phyloP scores from a whole-genome alignment of 2,113 vertebrate species.

The Acanthisitta chloris region DNA sequence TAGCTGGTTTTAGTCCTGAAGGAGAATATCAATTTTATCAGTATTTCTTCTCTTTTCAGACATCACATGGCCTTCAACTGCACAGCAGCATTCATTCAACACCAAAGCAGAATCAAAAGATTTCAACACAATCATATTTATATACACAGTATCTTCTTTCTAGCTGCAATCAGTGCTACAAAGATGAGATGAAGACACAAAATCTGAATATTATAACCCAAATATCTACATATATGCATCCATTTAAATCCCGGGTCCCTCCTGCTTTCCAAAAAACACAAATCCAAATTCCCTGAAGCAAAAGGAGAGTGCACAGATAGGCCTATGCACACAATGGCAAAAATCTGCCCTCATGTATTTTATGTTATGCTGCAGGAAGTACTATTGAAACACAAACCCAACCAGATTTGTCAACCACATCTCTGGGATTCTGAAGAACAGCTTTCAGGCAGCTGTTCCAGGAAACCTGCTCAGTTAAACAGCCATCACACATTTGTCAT shows the following conservation, averaged over 20 bases:
- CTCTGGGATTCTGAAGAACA: neutral
- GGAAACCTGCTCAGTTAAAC: neutral
- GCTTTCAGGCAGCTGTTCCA: neutral
- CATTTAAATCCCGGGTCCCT: neutral
- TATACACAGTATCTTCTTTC: neutral
- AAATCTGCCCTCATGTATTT: neutral
- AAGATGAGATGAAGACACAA: neutral
- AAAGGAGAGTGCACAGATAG: neutral
- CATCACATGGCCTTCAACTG: rapidly evolving
- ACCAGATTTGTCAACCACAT: neutral
- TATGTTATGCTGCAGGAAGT: neutral
- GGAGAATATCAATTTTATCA: neutral
- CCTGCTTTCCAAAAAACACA: neutral
- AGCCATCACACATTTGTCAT: neutral
- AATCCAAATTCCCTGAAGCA: neutral
- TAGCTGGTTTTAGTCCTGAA: neutral
- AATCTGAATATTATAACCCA: neutral
- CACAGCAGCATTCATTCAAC: neutral
- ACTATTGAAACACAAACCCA: neutral
- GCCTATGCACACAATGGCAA: neutral
- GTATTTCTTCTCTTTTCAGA: neutral
- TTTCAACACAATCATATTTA: neutral
- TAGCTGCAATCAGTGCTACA: neutral
- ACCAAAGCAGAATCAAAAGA: neutral
- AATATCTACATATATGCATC: neutral